Evolutionary conservation across 1,140 invertebrate genomes (phyloP), one percentile per base, ranked within the genome.

Genomic region (Coenobita brevimanus): DNA sequence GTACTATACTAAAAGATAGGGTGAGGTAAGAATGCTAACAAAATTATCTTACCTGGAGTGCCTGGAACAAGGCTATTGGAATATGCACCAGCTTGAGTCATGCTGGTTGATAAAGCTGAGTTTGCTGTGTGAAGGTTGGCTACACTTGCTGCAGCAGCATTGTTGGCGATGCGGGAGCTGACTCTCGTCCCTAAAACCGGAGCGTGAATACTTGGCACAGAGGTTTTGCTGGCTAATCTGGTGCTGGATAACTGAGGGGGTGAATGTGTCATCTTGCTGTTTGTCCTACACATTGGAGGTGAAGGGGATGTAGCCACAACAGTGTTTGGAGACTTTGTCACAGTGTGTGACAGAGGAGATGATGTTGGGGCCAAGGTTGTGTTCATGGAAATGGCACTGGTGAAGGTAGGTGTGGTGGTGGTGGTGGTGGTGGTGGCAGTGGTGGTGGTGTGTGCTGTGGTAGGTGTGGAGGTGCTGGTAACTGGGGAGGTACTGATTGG

Each of bases 111-210:
- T 36, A 76, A 36, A 27, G 82, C 60, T n/a, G 71, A 50, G 33
- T 54, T 43, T 24, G 54, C 17, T 33, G 38, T 85, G 64, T 60
- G 82, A 21, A 62, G 67, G 33, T 62, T 54, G n/a, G 73, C 33
- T 41, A 46, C 82, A 43, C 64, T 80, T 24, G 84, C 71, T 24
- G 84, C 71, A 21, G 84, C 84, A 38, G 76, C 78, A 21, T 80
- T 87, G 62, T 87, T 87, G 15, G 84, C 84, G 73, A 87, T 87
- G 15, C 84, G 76, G 21, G 84, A 87, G 33, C 84, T 87, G 24
- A 87, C 84, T 30, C 84, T 67, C 6, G 78, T 87, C 8, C 60
- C 84, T 6, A 57, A 43, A 6, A 71, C 21, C 6, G 75, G 84
- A n/a, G 79, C 64, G 8, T 79, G 78, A 50, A 30, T 64, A 21